Evolutionary conservation across 2,113 vertebrate genomes (phyloP).

Genomic region (Equus quagga): DNA sequence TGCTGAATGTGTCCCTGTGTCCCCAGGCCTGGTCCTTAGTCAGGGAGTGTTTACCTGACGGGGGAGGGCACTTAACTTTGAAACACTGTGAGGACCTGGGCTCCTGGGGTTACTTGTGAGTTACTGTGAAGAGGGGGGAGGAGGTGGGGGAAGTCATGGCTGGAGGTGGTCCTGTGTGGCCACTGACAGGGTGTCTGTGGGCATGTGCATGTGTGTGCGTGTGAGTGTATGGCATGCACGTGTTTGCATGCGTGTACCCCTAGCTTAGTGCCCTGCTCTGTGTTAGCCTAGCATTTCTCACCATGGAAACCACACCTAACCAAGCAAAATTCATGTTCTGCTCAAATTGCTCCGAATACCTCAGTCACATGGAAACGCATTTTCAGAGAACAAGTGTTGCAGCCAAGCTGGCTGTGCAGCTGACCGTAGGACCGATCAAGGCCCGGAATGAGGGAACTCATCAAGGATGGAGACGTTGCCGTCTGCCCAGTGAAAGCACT

Average conservation of each 20-base stretch:
- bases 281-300: neutral
- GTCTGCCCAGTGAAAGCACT: neutral
- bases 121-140: neutral
- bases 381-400: too few relatives aligned
- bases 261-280: neutral
- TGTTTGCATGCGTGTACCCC: neutral
- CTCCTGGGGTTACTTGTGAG: neutral
- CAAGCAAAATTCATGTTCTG: neutral
- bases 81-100: neutral
- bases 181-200: neutral
- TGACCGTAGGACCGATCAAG: too few relatives aligned
- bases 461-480: neutral
- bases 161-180: neutral
- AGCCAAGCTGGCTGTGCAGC: too few relatives aligned
- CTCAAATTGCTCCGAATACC: too few relatives aligned
- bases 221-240: neutral
- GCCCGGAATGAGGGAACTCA: too few relatives aligned
- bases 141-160: neutral
- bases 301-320: neutral
- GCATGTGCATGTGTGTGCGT: neutral
- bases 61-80: neutral
- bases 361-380: too few relatives aligned
- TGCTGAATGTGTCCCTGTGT: neutral
- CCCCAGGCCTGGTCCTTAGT: neutral
- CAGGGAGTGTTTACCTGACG: neutral